Evolutionary conservation across 1,140 invertebrate species (phyloP).

Genomic region (Atta cephalotes): DNA sequence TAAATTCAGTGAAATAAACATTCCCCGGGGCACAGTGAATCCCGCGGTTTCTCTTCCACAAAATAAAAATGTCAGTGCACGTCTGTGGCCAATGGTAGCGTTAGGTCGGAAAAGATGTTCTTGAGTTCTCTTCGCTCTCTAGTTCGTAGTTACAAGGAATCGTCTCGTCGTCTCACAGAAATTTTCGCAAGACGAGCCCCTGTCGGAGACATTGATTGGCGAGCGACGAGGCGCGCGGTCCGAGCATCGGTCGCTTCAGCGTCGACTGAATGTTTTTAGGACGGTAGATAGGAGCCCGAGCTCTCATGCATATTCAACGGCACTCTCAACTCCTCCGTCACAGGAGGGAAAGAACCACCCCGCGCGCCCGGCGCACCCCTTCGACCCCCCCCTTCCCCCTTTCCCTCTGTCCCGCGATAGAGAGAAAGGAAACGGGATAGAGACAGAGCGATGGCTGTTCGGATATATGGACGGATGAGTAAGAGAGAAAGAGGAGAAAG

Average conservation of each 20-base stretch:
- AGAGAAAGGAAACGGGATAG: constrained; percentile 68
- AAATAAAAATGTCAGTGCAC: constrained; percentile 59
- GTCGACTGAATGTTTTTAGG: constrained; percentile 85
- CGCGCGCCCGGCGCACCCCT: constrained; percentile 69
- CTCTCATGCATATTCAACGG: constrained; percentile 86
- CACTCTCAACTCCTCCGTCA: constrained; percentile 87
- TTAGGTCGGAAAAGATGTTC: constrained; percentile 10
- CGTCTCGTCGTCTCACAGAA: constrained; percentile 26
- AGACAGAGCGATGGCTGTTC: constrained; percentile 64
- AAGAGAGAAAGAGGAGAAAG: constrained; percentile 50
- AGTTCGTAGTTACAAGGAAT: constrained; percentile 42
- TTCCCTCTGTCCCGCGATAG: constrained; percentile 55
- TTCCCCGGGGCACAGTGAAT: constrained; percentile 42
- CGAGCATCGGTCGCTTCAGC: constrained; percentile 68
- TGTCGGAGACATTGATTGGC: constrained; percentile 84
- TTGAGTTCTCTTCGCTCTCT: background rate
- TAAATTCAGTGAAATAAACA: constrained; percentile 63
- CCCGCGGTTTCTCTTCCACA: constrained; percentile 16
- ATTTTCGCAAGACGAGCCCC: constrained; percentile 68
- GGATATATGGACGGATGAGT: constrained; percentile 60
- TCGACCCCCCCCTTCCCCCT: constrained; percentile 25
- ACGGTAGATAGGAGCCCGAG: constrained; percentile 84
- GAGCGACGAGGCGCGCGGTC: constrained; percentile 76
- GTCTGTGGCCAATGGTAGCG: constrained; percentile 53
- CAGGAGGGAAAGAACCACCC: constrained; percentile 86